Evolutionary conservation across 2,888 invertebrate genomes (phyloP), one percentile per base, ranked within the genome.

Genomic region (Tiliacea citrago): DNA sequence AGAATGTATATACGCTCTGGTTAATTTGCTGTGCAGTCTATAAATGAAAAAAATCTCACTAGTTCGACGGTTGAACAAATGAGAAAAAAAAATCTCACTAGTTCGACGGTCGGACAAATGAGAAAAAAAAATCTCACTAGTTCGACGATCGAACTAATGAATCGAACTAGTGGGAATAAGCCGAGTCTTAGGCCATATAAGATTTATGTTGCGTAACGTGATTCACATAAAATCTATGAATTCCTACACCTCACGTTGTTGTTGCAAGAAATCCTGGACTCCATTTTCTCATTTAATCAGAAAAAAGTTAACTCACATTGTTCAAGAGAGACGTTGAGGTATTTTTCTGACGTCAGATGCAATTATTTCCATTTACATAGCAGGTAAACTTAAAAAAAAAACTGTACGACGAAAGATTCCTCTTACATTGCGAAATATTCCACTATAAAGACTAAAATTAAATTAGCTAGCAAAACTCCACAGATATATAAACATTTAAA

Each of bases 221-320:
- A 73, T 58, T 35, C 68, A 61, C 57, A 69, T 81, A 72, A 68
- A 68, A 55, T 67, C 29, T 3, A 67, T 39, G 0, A 21, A 55
- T 80, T 67, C 35, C 51, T 63, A 60, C 76, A 75, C 80, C 67
- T 80, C 74, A 24, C 16, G 35, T 21, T 72, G 72, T 47, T 49
- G 29, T 18, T 53, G 9, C 12, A n/a, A 68, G n/a, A 67, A 79
- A 24, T 58, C 24, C 3, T 49, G 3, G 39, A 42, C 35, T 29
- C 39, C 51, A 62, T 63, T 24, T 69, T 2, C 51, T 13, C 13
- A 24, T 35, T 8, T n/a, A 42, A 29, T 12, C 21, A 2, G 16
- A 45, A 69, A 35, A 42, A 42, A 9, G 9, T 39, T 6, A 10
- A 60, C 35, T 55, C 18, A 2, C 6, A 12, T 24, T 75, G 47